Evolutionary conservation across 2,797 vertebrate genomes (phyloP), one percentile per base, ranked within the genome.

Genomic region (Sebastes matsubarae): DNA sequence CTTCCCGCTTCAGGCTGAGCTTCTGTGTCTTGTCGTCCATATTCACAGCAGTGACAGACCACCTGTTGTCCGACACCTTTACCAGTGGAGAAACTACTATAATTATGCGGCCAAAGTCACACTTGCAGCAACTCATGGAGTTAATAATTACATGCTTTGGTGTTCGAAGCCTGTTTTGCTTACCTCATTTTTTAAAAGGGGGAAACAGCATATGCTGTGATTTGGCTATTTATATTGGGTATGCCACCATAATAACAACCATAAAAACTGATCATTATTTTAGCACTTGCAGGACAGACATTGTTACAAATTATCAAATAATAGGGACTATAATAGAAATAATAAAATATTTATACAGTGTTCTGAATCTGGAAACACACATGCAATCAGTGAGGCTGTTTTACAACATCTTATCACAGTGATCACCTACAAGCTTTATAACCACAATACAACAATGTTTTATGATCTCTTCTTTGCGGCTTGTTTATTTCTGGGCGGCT

Each of bases 1-100:
- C 87, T 42, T 98, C 96, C 38, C 93, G 91, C 75, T 95, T 96
- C 83, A 98, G 87, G 34, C 22, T 94, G 50, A 98, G 86, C 63
- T 92, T 94, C 34, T 91, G 54, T 0, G 82, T 36, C 68, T 75
- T 34, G 63, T 86, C 87, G 0, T 89, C 88, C 58, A 72, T 87
- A 22, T 52, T 83, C 18, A 4, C 32, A 25, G 36, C 52, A 36
- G 79, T 38, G 14, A 50, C 46, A 50, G 46, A 50, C 18, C 46
- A 8, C 16, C 13, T 61, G 55, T 11, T 12, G 57, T 38, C 30
- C 4, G 24, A 72, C 72, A 77, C 66, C 30, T 73, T 60, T 22
- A 22, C 34, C 13, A 29, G 3, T 2, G 1, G 27, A 69, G 58
- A n/a, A 57, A 57, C 68, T 10, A 29, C 63, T 22, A 6, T 54